phyloP scores from a whole-genome alignment of 53 echinoderm and acorn worm species.

The Paelopatides confundens region DNA sequence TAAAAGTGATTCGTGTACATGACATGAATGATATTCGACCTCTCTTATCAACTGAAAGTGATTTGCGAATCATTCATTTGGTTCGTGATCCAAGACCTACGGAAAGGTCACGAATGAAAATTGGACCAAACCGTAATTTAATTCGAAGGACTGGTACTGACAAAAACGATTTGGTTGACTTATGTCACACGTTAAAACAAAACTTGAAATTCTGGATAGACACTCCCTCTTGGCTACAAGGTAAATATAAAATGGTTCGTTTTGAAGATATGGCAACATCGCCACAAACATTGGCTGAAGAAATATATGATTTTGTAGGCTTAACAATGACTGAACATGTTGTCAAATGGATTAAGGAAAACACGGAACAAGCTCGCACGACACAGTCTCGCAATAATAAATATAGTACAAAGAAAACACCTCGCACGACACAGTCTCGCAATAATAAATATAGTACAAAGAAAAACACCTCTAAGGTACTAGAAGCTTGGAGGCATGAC shows the following conservation, averaged over 20 bases:
- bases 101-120: conserved; percentile 53
- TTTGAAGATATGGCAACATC: conserved; percentile 63
- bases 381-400: no score
- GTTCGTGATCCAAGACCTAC: conserved; percentile 70
- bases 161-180: conserved; percentile 48
- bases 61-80: conserved; percentile 63
- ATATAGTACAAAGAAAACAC: conserved; percentile 69
- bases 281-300: conserved; percentile 18
- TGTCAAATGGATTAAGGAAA: conserved; percentile 59
- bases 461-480: conserved; percentile 30
- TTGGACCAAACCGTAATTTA: conserved; percentile 40
- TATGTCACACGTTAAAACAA: conserved; percentile 52
- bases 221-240: conserved; percentile 50
- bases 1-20: conserved; percentile 66
- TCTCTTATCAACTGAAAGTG: not conserved
- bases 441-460: not conserved
- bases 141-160: conserved; percentile 58
- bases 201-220: conserved; percentile 47
- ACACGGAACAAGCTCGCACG: conserved; percentile 38
- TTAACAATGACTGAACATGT: conserved; percentile 23
- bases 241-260: conserved; percentile 64
- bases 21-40: conserved; percentile 35
- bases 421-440: not conserved
- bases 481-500: conserved; percentile 55
- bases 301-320: conserved; percentile 58